Evolutionary conservation across 1,140 invertebrate species (phyloP).

Genomic region (Microplitis mediator): DNA sequence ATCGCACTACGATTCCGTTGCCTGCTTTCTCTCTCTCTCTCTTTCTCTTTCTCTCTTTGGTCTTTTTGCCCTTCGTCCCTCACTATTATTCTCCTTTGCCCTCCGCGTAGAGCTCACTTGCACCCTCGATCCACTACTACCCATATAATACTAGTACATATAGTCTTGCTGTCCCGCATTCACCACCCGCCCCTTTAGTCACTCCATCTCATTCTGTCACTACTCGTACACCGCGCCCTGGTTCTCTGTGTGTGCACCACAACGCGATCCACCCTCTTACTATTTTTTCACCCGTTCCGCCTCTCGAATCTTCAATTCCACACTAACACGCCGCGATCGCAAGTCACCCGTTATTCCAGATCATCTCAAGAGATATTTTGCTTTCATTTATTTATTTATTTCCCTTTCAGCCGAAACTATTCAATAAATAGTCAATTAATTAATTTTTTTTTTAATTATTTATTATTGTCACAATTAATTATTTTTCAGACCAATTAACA

Average conservation of each 20-base stretch:
- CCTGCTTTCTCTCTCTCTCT: not conserved
- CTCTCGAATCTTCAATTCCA: slow-evolving; percentile 31
- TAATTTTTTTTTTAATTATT: not conserved
- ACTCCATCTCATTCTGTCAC: slow-evolving; percentile 50
- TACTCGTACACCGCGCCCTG: slow-evolving; percentile 36
- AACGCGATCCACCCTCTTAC: slow-evolving; percentile 17
- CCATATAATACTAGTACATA: no score
- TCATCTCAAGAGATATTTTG: slow-evolving; percentile 9
- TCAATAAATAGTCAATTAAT: no score
- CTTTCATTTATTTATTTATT: slow-evolving; percentile 7
- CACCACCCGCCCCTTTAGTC: slow-evolving; percentile 38
- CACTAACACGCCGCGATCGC: not conserved
- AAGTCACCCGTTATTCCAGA: not conserved
- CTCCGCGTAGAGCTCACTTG: no score
- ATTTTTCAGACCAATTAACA: no score
- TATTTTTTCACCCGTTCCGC: slow-evolving; percentile 28
- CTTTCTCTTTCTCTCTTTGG: not conserved
- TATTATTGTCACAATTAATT: not conserved
- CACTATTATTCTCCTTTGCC: not conserved
- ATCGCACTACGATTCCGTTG: slow-evolving; percentile 17
- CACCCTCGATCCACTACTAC: no score
- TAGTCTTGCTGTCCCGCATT: not conserved
- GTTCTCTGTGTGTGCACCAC: slow-evolving; percentile 18
- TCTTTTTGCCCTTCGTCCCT: slow-evolving; percentile 1
- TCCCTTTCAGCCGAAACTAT: not conserved